phyloP scores from a whole-genome alignment of 2,888 invertebrate genomes.

The Ochropleura leucogaster region DNA sequence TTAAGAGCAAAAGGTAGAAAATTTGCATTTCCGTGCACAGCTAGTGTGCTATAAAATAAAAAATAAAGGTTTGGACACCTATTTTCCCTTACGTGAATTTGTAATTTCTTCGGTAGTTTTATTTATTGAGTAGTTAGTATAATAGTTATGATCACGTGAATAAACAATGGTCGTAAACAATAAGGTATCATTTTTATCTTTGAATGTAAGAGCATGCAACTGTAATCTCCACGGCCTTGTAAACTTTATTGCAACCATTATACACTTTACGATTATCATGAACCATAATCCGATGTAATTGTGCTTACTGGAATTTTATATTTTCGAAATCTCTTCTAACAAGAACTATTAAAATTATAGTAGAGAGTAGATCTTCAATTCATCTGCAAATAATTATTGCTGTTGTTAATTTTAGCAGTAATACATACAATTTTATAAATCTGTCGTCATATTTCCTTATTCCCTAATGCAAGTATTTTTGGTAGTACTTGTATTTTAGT shows the following conservation, averaged over 20 bases:
- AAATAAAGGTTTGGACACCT: neutral
- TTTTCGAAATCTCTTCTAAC: neutral
- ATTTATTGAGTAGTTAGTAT: neutral
- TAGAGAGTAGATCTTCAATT: neutral
- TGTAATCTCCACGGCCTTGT: conserved; percentile 51
- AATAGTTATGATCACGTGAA: conserved; percentile 32
- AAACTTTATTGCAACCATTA: conserved; percentile 42
- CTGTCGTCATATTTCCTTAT: neutral
- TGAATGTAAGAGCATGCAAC: conserved; percentile 42
- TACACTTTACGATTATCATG: conserved; percentile 16
- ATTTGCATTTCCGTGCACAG: no score
- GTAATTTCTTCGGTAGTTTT: conserved; percentile 12
- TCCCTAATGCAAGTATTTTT: neutral
- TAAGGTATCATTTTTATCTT: conserved; percentile 42
- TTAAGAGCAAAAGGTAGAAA: no score
- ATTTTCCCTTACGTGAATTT: neutral
- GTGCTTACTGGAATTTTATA: conserved; percentile 10
- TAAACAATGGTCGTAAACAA: conserved; percentile 43
- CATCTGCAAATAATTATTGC: no score
- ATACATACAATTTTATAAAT: neutral
- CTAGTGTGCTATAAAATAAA: conserved; percentile 8
- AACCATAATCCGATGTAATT: conserved; percentile 27
- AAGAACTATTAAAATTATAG: neutral
- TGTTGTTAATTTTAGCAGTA: no score
- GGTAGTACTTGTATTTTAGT: neutral